phyloP scores from a whole-genome alignment of 2,888 invertebrate species.

The Platycheirus albimanus region DNA sequence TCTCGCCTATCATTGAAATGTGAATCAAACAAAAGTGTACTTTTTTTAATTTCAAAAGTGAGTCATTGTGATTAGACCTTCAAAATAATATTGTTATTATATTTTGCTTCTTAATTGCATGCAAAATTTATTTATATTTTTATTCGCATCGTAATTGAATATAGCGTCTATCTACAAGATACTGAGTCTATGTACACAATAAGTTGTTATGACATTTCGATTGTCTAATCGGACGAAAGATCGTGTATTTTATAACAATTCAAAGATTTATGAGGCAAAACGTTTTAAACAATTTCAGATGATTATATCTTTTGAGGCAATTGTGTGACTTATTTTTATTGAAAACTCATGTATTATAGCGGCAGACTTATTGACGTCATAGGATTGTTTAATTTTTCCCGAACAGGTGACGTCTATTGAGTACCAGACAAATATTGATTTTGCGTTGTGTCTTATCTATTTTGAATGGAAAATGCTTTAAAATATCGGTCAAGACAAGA shows the following conservation, averaged over 20 bases:
- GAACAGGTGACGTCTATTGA: slow-evolving; percentile 21
- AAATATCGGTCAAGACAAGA: too few species aligned
- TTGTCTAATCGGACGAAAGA: background rate
- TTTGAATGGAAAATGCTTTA: too few species aligned
- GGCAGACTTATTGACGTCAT: background rate
- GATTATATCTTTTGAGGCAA: too few species aligned
- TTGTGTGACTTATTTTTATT: background rate
- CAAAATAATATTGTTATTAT: too few species aligned
- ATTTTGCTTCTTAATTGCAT: too few species aligned
- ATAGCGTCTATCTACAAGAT: background rate
- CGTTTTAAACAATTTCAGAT: background rate
- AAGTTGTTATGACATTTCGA: background rate
- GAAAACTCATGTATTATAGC: slow-evolving; percentile 5
- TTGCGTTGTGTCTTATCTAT: background rate
- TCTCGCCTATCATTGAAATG: too few species aligned
- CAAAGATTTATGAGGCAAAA: slow-evolving; percentile 25
- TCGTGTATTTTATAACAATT: background rate
- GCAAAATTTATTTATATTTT: too few species aligned
- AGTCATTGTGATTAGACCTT: too few species aligned
- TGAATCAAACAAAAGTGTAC: too few species aligned
- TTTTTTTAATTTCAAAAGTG: too few species aligned
- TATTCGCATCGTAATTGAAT: background rate
- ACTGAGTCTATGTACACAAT: background rate
- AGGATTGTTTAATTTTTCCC: slow-evolving; percentile 3
- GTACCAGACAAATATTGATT: background rate